A percentile compares a stretch with the other conserved stretches of the same genome.
Conservation (phyloP, 2,797 vertebrate genomes). For the Sebastes itinus region DNA sequence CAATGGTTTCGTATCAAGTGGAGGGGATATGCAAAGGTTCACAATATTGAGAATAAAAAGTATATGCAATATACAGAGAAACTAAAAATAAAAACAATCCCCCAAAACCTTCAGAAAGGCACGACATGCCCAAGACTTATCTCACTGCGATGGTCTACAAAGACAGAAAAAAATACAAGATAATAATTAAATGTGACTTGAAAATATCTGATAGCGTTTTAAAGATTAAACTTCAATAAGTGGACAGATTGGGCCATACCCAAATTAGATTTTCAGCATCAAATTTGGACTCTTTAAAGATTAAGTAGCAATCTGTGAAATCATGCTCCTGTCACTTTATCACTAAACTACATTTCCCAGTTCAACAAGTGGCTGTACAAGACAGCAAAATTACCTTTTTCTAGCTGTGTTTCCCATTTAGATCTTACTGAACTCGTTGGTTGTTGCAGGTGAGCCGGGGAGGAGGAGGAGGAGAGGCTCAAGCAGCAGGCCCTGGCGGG, state of each 20-base stretch:
- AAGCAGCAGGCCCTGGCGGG: not conserved
- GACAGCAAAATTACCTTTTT: not conserved
- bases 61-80: too few relatives aligned
- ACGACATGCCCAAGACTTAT: too few relatives aligned
- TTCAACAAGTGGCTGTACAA: not conserved
- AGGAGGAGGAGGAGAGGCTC: conserved; percentile 29
- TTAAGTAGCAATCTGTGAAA: not conserved
- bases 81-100: too few relatives aligned
- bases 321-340: not conserved
- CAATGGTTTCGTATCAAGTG: too few relatives aligned
- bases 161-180: too few relatives aligned
- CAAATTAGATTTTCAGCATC: not conserved
- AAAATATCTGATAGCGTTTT: not conserved
- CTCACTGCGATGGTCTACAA: too few relatives aligned
- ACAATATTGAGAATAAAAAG: too few relatives aligned
- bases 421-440: not conserved
- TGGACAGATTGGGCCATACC: not conserved
- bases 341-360: not conserved
- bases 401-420: not conserved
- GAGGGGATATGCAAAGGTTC: too few relatives aligned
- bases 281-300: not conserved
- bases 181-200: not conserved
- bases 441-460: conserved; percentile 63
- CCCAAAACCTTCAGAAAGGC: too few relatives aligned
- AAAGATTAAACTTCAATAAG: not conserved